Conservation (phyloP, 2,888 invertebrate species). For the Drosophila kanekoi region DNA sequence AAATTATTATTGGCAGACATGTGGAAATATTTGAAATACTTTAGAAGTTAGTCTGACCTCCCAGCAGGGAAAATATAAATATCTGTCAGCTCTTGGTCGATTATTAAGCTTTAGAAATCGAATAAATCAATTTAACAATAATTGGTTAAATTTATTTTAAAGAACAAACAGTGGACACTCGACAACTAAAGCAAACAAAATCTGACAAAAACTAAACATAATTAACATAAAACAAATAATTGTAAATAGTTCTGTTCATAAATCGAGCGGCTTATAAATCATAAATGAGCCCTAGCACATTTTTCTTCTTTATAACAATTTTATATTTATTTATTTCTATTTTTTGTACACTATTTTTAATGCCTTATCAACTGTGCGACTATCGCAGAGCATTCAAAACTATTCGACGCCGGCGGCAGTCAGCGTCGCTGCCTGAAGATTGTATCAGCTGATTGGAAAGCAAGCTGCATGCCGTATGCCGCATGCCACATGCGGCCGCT, state of each 20-base stretch:
- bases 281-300: slow-evolving; percentile 23
- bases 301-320: slow-evolving; percentile 4
- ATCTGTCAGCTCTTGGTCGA: neutral
- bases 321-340: slow-evolving; percentile 12
- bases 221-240: slow-evolving; percentile 66
- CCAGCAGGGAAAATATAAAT: no score
- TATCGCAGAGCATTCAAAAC: slow-evolving; percentile 38
- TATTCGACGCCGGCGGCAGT: slow-evolving; percentile 32
- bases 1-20: neutral
- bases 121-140: slow-evolving; percentile 56
- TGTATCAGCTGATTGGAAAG: slow-evolving; percentile 66
- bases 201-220: slow-evolving; percentile 51
- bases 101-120: neutral
- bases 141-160: slow-evolving; percentile 52
- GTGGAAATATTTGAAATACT: slow-evolving; percentile 13
- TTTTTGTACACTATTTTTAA: slow-evolving; percentile 44
- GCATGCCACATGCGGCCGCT: slow-evolving; percentile 30
- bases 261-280: slow-evolving; percentile 54
- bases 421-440: slow-evolving; percentile 52
- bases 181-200: slow-evolving; percentile 43
- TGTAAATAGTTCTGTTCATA: slow-evolving; percentile 58
- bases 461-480: slow-evolving; percentile 6
- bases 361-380: slow-evolving; percentile 51
- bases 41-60: neutral
- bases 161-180: neutral